These are phyloP conservation scores for Salvator merianae DNA, from an alignment of 2,113 vertebrate species.

Conservation along the genomic window DNA sequence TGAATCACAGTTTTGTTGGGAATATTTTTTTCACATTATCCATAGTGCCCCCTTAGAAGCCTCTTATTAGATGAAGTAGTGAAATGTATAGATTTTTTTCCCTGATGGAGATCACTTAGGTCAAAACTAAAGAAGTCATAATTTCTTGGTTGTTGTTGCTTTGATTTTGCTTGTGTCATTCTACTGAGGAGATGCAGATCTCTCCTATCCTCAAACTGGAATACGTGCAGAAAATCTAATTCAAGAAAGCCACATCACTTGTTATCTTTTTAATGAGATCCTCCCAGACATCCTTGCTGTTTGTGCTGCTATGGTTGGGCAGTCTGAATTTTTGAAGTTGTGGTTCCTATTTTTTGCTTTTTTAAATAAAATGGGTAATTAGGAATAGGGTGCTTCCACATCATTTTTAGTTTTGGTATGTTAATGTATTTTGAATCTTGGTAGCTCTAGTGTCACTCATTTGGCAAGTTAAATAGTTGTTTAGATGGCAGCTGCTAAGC, in stretches of 20 bases:
- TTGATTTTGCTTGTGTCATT: background rate
- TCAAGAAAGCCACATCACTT: background rate
- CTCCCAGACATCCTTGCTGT: background rate
- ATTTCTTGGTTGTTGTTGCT: background rate
- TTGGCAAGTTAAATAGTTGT: slow-evolving; percentile 5
- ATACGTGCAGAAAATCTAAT: background rate
- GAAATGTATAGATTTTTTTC: background rate
- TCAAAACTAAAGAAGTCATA: background rate
- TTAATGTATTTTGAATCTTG: background rate
- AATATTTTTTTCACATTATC: background rate
- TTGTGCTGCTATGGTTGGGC: background rate
- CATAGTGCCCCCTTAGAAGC: background rate
- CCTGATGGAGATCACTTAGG: background rate
- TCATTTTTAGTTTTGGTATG: background rate
- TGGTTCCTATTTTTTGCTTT: background rate
- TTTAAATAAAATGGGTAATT: background rate
- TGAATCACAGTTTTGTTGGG: background rate
- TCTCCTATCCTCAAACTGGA: too few relatives aligned
- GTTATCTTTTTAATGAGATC: background rate
- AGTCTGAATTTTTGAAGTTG: background rate
- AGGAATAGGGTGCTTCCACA: background rate
- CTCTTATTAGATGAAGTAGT: background rate
- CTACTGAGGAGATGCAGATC: background rate
- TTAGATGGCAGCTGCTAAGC: background rate
- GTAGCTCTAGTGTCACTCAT: slow-evolving; percentile 7